These are phyloP conservation scores for Phasianus colchicus DNA, from an alignment of 2,113 vertebrate species.

Conservation along the genomic window DNA sequence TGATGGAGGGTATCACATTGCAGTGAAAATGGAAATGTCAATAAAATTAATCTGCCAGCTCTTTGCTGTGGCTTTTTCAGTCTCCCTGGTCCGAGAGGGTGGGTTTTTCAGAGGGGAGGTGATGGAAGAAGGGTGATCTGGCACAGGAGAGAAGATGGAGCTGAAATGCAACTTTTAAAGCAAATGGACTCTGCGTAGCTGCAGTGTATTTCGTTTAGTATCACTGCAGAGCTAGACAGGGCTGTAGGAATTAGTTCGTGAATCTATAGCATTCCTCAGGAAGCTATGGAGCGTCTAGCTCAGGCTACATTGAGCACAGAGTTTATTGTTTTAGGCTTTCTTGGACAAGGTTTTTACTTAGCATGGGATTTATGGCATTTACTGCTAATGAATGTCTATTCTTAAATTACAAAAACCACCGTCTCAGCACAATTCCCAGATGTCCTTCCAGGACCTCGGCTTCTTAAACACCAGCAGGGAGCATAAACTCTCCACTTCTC, in stretches of 20 bases:
- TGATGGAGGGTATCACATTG: slow-evolving; percentile 94
- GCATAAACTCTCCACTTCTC: slow-evolving; percentile 91
- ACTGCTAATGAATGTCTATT: slow-evolving; percentile 95
- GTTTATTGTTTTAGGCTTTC: slow-evolving; percentile 99
- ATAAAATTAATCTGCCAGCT: slow-evolving; percentile 99
- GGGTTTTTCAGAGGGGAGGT: slow-evolving; percentile 52
- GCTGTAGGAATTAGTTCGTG: slow-evolving; percentile 77
- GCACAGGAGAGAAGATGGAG: slow-evolving; percentile 45
- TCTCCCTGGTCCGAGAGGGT: slow-evolving; percentile 79
- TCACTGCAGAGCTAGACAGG: slow-evolving; percentile 12
- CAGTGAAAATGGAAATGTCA: slow-evolving; percentile 99
- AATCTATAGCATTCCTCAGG: slow-evolving; percentile 86
- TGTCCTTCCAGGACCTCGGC: slow-evolving; percentile 89
- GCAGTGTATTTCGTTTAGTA: slow-evolving; percentile 57
- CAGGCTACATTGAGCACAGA: slow-evolving; percentile 85
- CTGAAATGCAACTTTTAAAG: slow-evolving; percentile 65
- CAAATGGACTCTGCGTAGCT: slow-evolving; percentile 55
- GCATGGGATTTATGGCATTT: slow-evolving; percentile 97
- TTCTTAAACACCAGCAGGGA: slow-evolving; percentile 93
- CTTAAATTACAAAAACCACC: slow-evolving; percentile 93
- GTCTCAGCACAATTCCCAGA: slow-evolving; percentile 89
- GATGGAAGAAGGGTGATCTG: slow-evolving; percentile 59
- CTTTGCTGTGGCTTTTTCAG: slow-evolving; percentile 88
- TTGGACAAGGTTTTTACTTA: slow-evolving; percentile 98
- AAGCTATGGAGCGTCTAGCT: slow-evolving; percentile 85